Base-by-base conservation (phyloP, 2,888 invertebrate genomes). In the Alviniconcha strummeri region DNA sequence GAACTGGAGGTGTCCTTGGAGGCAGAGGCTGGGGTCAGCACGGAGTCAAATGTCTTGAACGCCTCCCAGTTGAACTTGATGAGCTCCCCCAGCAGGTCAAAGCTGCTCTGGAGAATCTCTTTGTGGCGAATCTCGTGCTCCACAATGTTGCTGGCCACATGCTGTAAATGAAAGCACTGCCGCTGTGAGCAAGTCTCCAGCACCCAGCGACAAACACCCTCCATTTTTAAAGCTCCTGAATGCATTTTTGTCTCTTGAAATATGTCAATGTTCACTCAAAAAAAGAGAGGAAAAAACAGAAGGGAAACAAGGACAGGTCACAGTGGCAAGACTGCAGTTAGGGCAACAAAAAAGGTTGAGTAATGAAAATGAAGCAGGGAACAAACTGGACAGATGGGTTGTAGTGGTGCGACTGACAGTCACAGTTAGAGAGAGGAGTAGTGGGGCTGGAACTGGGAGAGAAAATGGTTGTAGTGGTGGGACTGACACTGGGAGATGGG, bases 1-100 rank as follows among this genome's bases (percentile, higher is more conserved):
- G 77, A 57, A n/a, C 19, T 19, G 19, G 57, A 15, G 13, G n/a
- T 5, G 19, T 77, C 60, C 11, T 19, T 77, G 60, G 57, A 19
- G 77, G 77, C 5, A 19, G 36, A 52, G 36, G 15, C 52, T 4
- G 78, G 90, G 83, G 89, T 88, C n/a, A 94, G 89, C 72, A 93
- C 91, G 69, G 87, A 88, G 87, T 94, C 93, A 85, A 94, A 92
- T 36, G 91, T 90, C 85, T 90, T 91, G 90, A 94, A 94, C 52
- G 94, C 94, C 83, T 93, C 93, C 80, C 93, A 90, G 89, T 94
- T 94, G 88, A 94, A 94, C 88, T 94, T 94, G 88, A 94, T 90
- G 80, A 94, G 90, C 88, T 94, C 94, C 74, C 94, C 94, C 17
- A 94, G 90, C 81, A 94, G 90, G 85, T 94, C 94, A 90, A 94